These are phyloP conservation scores for Acrobasis consociella DNA, from an alignment of 2,888 invertebrate species.

Conservation along the genomic window DNA sequence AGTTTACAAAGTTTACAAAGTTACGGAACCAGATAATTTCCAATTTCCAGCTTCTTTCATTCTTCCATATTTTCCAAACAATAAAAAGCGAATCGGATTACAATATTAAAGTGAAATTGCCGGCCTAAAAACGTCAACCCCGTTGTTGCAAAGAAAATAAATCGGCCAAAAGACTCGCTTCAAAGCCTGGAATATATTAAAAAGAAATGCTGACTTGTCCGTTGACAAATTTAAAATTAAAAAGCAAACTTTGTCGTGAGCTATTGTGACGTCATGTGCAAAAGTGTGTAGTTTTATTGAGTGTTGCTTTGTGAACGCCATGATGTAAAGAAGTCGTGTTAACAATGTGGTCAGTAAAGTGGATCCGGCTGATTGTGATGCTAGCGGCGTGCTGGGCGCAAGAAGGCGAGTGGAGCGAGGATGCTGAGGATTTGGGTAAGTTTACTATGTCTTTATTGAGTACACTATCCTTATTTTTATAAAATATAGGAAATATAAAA, in stretches of 20 bases:
- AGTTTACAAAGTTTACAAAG: not conserved
- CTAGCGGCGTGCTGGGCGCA: slow-evolving; percentile 75
- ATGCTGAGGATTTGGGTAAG: slow-evolving; percentile 76
- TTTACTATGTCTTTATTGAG: slow-evolving; percentile 10
- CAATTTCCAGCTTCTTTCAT: slow-evolving; percentile 18
- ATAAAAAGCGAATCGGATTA: slow-evolving; percentile 20
- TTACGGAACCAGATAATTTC: slow-evolving; percentile 16
- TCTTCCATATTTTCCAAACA: slow-evolving; percentile 24
- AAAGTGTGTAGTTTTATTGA: slow-evolving; percentile 36
- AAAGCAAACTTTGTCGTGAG: slow-evolving; percentile 2
- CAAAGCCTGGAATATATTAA: slow-evolving; percentile 21
- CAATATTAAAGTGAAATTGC: slow-evolving; percentile 20
- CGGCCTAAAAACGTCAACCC: slow-evolving; percentile 25
- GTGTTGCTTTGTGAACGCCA: slow-evolving; percentile 40
- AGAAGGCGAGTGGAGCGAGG: slow-evolving; percentile 78
- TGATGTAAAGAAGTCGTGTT: slow-evolving; percentile 49
- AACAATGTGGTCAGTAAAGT: slow-evolving; percentile 72
- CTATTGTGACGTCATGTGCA: slow-evolving; percentile 24
- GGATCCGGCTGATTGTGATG: slow-evolving; percentile 68
- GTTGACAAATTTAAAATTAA: slow-evolving; percentile 20
- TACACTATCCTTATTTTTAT: not conserved
- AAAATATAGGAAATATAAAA: too few species aligned
- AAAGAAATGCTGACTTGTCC: slow-evolving; percentile 21
- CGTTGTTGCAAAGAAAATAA: slow-evolving; percentile 24
- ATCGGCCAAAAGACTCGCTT: slow-evolving; percentile 21